phyloP scores from a whole-genome alignment of 1,140 invertebrate genomes.

The Magallana ariakensis region DNA sequence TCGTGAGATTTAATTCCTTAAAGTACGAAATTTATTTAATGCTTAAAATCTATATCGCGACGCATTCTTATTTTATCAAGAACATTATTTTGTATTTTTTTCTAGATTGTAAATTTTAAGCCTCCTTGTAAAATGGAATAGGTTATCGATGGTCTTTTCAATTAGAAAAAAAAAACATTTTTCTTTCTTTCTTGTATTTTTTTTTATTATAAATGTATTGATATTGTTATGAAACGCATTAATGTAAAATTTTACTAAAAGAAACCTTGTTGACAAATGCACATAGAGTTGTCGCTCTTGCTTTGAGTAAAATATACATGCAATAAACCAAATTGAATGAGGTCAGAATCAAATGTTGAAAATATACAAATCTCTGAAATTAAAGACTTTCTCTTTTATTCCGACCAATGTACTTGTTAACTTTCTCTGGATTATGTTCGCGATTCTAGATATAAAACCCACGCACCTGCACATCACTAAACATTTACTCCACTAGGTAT shows the following conservation, averaged over 20 bases:
- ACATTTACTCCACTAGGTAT: slow-evolving; percentile 23
- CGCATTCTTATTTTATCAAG: background rate
- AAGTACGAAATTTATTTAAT: background rate
- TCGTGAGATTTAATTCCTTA: background rate
- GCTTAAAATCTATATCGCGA: background rate
- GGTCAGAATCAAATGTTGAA: too few relatives aligned
- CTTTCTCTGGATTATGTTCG: slow-evolving; percentile 9
- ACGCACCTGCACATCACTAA: slow-evolving; percentile 1
- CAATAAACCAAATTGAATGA: too few relatives aligned
- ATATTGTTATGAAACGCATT: background rate
- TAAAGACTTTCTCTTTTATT: background rate
- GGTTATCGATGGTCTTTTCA: too few relatives aligned
- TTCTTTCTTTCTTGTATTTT: background rate
- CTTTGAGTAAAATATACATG: background rate
- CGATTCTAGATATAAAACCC: background rate
- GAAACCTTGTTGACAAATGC: too few relatives aligned
- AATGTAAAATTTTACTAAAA: too few relatives aligned
- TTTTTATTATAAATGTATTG: background rate
- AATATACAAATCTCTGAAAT: too few relatives aligned
- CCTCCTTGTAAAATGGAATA: too few relatives aligned
- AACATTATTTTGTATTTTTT: too few relatives aligned
- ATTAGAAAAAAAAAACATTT: too few relatives aligned
- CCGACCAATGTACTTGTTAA: background rate
- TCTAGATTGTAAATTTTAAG: too few relatives aligned
- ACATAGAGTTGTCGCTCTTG: slow-evolving; percentile 1